These are phyloP conservation scores for Drosophila helvetica DNA, from an alignment of 2,888 invertebrate genomes.

Conservation along the genomic window DNA sequence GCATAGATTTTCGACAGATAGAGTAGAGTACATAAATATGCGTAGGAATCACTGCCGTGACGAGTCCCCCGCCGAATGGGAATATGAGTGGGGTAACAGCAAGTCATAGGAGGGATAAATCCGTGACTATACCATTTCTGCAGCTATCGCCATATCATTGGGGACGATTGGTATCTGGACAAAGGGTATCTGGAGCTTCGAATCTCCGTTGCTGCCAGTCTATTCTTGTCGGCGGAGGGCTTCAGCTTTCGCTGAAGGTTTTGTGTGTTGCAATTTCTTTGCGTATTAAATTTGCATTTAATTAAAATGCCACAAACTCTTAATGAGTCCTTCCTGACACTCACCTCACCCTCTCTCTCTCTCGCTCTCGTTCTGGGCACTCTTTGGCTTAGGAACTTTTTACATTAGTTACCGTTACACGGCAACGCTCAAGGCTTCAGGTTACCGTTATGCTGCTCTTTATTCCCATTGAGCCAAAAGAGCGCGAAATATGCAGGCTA, in stretches of 20 bases:
- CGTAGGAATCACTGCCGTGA: not conserved
- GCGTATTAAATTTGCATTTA: constrained; percentile 60
- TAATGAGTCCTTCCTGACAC: constrained; percentile 46
- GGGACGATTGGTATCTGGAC: not conserved
- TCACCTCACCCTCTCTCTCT: not conserved
- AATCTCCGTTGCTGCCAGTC: constrained; percentile 9
- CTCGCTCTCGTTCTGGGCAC: not conserved
- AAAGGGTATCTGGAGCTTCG: not conserved
- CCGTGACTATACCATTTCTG: not conserved
- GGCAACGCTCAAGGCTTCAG: constrained; percentile 47
- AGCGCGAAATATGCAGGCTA: constrained; percentile 47
- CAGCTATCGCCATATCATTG: not conserved
- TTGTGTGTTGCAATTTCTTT: constrained; percentile 50
- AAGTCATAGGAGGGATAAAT: too few relatives aligned
- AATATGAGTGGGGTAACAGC: too few relatives aligned
- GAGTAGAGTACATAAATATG: too few relatives aligned
- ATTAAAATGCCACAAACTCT: constrained; percentile 58
- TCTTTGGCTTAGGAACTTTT: constrained; percentile 39
- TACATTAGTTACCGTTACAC: constrained; percentile 53
- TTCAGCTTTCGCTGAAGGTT: constrained; percentile 1
- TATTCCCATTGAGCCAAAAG: constrained; percentile 53
- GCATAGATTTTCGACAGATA: too few relatives aligned
- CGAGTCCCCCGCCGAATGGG: not conserved
- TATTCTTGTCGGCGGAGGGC: constrained; percentile 1
- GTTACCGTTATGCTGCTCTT: constrained; percentile 40